Percentiles rank a stretch among this genome's conserved stretches.
Conservation (phyloP, 2,113 vertebrate genomes). For the Channa maculata region DNA sequence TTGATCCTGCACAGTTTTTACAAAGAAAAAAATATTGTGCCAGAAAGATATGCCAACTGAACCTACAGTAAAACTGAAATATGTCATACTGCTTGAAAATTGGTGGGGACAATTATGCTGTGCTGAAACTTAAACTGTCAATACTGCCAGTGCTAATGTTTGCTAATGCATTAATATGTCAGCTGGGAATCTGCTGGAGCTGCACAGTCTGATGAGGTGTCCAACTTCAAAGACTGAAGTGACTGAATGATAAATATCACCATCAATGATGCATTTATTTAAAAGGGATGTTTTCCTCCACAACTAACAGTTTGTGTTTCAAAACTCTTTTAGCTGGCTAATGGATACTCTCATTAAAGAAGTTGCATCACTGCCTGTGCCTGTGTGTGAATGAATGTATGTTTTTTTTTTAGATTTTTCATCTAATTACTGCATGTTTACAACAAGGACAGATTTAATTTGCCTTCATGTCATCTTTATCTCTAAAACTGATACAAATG, state of each 20-base stretch:
- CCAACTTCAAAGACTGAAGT: constrained; percentile 38
- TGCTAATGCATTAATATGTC: constrained; percentile 8
- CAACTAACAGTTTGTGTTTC: constrained; percentile 57
- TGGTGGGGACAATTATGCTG: not conserved
- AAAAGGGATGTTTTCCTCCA: constrained; percentile 46
- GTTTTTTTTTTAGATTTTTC: constrained; percentile 15
- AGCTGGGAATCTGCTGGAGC: constrained; percentile 1
- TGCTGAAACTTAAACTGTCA: constrained; percentile 6
- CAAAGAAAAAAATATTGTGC: not conserved
- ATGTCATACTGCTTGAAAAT: not conserved
- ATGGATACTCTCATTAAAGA: constrained; percentile 68
- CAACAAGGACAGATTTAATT: constrained; percentile 47
- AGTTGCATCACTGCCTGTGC: constrained; percentile 14
- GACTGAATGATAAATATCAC: constrained; percentile 47
- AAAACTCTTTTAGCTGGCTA: constrained; percentile 63
- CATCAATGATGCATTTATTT: constrained; percentile 47
- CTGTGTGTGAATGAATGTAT: constrained; percentile 12
- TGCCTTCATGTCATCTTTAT: constrained; percentile 45
- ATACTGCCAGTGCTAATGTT: not conserved
- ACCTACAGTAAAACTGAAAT: constrained; percentile 1
- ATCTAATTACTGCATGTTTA: constrained; percentile 39
- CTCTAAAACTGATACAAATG: constrained; percentile 61
- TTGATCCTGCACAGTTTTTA: not conserved
- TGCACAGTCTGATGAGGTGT: constrained; percentile 34
- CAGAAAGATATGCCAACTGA: not conserved